Percentiles rank a stretch among this genome's conserved stretches.
These are phyloP conservation scores for Stichopus chloronotus DNA, from an alignment of 35 echinoderm and acorn worm genomes.

Conservation along the genomic window DNA sequence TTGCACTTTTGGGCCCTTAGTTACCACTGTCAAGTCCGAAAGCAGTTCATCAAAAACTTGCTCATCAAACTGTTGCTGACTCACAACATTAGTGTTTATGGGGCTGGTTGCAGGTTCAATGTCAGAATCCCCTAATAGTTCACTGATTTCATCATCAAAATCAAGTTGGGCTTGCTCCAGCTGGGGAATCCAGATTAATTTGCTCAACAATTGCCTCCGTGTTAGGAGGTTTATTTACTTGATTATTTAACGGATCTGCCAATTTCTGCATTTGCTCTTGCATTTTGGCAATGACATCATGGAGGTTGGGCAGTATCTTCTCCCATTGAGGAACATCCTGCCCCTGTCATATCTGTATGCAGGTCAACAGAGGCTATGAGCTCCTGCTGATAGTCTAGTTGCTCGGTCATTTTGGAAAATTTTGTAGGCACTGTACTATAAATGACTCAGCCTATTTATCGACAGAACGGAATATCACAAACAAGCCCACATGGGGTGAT, in stretches of 20 bases:
- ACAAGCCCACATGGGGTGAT: background rate
- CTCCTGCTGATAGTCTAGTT: background rate
- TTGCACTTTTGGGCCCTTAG: constrained; percentile 14
- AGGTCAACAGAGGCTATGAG: background rate
- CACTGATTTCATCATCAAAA: constrained; percentile 29
- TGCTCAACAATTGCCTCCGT: background rate
- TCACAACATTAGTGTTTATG: background rate
- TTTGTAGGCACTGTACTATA: background rate
- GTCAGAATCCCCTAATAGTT: constrained; percentile 15
- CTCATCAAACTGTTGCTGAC: background rate
- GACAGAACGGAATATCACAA: background rate
- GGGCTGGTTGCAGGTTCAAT: background rate
- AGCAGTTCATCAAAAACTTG: constrained; percentile 25
- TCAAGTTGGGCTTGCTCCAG: constrained; percentile 18
- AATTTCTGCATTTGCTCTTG: background rate
- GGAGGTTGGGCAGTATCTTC: background rate
- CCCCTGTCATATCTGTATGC: background rate
- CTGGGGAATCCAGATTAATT: constrained; percentile 13
- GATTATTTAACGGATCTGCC: background rate
- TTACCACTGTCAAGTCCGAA: background rate
- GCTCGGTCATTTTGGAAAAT: background rate
- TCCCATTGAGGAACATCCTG: background rate
- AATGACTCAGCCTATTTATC: background rate
- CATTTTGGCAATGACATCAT: constrained; percentile 3
- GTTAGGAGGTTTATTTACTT: too few relatives aligned